A percentile compares a stretch with the other conserved stretches of the same genome.
These are phyloP conservation scores for Yponomeuta malinellus DNA, from an alignment of 2,888 invertebrate species.

Conservation along the genomic window DNA sequence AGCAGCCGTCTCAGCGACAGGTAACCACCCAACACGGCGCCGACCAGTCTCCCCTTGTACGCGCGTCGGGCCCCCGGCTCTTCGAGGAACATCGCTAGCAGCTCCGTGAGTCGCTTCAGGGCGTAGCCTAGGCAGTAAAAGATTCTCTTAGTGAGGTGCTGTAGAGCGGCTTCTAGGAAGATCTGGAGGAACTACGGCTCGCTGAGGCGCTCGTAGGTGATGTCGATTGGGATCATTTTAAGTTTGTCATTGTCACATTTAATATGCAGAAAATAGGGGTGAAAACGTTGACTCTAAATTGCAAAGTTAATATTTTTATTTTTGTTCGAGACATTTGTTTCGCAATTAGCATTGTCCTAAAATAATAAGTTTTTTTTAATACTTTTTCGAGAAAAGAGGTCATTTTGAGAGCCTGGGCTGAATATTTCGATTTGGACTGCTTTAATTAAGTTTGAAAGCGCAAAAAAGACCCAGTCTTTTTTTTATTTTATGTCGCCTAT, in stretches of 20 bases:
- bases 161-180: neutral
- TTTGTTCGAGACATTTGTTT: too few species aligned
- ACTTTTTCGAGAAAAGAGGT: too few species aligned
- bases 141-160: neutral
- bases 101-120: slow-evolving; percentile 90
- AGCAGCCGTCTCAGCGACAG: slow-evolving; percentile 92
- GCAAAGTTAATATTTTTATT: too few species aligned
- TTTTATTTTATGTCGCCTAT: too few species aligned
- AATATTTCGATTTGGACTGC: too few species aligned
- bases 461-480: too few species aligned
- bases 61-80: slow-evolving; percentile 90
- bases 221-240: neutral
- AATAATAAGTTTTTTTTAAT: too few species aligned
- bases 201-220: neutral
- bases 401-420: too few species aligned
- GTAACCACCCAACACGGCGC: slow-evolving; percentile 95
- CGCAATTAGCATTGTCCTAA: too few species aligned
- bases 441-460: too few species aligned
- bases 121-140: slow-evolving; percentile 80
- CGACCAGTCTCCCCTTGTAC: slow-evolving; percentile 92
- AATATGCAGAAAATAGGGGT: too few species aligned
- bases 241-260: neutral
- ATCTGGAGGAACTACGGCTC: neutral
- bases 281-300: too few species aligned
- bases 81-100: slow-evolving; percentile 91